Evolutionary conservation across 2,888 invertebrate species (phyloP), one percentile per base, ranked within the genome.

Genomic region (Leptothorax acervorum): DNA sequence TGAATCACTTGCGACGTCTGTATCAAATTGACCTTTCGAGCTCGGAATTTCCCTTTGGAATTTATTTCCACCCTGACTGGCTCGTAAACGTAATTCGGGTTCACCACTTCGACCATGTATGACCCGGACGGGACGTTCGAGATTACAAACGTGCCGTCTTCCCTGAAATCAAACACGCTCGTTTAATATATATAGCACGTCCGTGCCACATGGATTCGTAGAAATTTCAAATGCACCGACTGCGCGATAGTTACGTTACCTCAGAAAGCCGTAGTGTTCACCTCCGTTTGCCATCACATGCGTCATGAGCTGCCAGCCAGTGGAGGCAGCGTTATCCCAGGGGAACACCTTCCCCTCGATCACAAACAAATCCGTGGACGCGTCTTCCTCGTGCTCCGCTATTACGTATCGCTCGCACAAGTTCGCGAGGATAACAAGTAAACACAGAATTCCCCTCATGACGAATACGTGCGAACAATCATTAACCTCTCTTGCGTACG

Each of bases 1-100:
- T 98, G 98, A 85, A 97, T 96, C 0, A 99, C 97, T 94, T 98
- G 97, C 0, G 98, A 97, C 0, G 98, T 98, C 95, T 99, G 99
- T 65, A 99, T 97, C 92, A 98, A 97, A 95, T 99, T 99, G 0
- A 99, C 98, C 95, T 98, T 98, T 66, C 99, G 96, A 0, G 99
- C 99, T 90, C 99, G 96, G 92, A 98, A 98, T 95, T 99, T 99
- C 57, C 99, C 99, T 95, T 99, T 99, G 0, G 98, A 97, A 94
- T 98, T 99, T 86, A 99, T 99, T 95, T 99, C 99, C 1, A 99
- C 99, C 86, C 99, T 96, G 8, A 98, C 97, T 31, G 99, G 98
- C 94, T 99, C 99, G 94, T 99, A 99, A 88, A 97, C 96, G 93
- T 97, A 98, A 93, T 99, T 97, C 0, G 99, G 98, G 95, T 99